phyloP scores from a whole-genome alignment of 92 coral and sea anemone genomes.

The Siderastrea siderea region DNA sequence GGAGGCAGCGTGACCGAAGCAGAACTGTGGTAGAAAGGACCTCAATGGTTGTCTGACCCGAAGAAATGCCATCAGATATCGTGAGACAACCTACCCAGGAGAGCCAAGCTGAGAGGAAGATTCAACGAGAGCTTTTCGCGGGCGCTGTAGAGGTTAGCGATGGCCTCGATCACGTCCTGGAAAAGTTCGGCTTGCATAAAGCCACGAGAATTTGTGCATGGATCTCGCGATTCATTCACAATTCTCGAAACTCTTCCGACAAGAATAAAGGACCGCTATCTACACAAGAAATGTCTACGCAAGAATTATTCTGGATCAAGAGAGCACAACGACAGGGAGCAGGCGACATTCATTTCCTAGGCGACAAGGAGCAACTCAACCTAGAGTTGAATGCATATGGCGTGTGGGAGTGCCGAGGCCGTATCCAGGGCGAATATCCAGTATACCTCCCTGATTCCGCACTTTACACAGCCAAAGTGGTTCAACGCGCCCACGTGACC shows the following conservation, averaged over 20 bases:
- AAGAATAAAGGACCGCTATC: constrained; percentile 21
- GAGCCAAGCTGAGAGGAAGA: constrained; percentile 42
- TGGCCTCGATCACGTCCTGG: constrained; percentile 16
- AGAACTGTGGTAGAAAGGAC: constrained; percentile 58
- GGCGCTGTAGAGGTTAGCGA: constrained; percentile 30
- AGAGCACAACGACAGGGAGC: constrained; percentile 50
- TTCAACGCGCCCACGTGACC: constrained; percentile 35
- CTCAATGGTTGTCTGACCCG: constrained; percentile 47
- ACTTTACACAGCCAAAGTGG: constrained; percentile 30
- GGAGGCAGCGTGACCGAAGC: constrained; percentile 50
- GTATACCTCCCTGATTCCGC: constrained; percentile 35
- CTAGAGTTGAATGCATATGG: constrained; percentile 42
- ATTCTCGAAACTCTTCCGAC: constrained; percentile 15
- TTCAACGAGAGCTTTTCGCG: constrained; percentile 41
- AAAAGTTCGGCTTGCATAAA: constrained; percentile 38
- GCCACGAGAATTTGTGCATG: constrained; percentile 46
- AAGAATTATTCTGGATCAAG: constrained; percentile 50
- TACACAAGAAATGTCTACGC: constrained; percentile 37
- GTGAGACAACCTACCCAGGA: constrained; percentile 36
- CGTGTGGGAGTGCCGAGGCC: constrained; percentile 49
- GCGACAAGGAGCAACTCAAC: constrained; percentile 53
- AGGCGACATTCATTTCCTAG: constrained; percentile 11
- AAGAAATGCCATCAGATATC: constrained; percentile 39
- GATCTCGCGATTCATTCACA: constrained; percentile 48
- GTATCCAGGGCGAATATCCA: constrained; percentile 42